phyloP scores from a whole-genome alignment of 2,888 invertebrate species.

The Tiliacea citrago region DNA sequence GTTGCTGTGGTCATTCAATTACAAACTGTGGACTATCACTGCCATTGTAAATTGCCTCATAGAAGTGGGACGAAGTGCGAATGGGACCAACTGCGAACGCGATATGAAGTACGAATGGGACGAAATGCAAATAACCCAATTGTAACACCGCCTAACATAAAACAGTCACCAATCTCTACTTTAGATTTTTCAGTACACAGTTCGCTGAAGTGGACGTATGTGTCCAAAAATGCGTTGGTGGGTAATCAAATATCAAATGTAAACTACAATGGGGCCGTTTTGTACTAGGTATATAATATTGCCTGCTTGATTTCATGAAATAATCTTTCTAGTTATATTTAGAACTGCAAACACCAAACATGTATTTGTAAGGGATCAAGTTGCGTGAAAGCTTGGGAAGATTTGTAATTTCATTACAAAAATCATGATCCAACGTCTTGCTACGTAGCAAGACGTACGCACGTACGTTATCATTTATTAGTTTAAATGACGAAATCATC shows the following conservation, averaged over 20 bases:
- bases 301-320: constrained; percentile 9
- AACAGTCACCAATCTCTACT: background rate
- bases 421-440: constrained; percentile 23
- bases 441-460: constrained; percentile 19
- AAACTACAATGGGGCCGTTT: background rate
- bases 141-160: background rate
- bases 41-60: background rate
- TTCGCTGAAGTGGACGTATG: background rate
- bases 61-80: no score
- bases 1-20: background rate
- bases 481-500: no score
- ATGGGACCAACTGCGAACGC: no score
- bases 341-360: constrained; percentile 7
- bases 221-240: constrained; percentile 11
- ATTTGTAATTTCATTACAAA: constrained; percentile 20
- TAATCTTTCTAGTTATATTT: constrained; percentile 14
- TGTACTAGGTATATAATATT: background rate
- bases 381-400: constrained; percentile 39
- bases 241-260: constrained; percentile 10
- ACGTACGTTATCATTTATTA: background rate
- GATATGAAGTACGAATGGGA: no score
- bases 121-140: no score
- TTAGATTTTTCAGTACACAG: background rate
- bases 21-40: background rate
- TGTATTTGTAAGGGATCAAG: constrained; percentile 15